Percentiles rank a stretch among this genome's conserved stretches.
phyloP scores from a whole-genome alignment of 2,797 vertebrate species.

The Micropoecilia bifurca region DNA sequence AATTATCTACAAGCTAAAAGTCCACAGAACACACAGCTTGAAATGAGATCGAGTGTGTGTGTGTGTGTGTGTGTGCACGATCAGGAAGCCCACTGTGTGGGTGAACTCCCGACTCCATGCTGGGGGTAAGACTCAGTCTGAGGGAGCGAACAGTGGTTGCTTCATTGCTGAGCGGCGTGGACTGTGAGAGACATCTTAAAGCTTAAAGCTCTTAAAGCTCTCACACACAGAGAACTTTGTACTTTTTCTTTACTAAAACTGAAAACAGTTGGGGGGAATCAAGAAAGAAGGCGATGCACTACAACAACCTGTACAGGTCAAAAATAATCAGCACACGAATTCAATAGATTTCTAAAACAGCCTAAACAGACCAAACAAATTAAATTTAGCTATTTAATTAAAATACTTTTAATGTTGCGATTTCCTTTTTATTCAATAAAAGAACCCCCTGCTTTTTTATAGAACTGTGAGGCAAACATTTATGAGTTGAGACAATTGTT shows the following conservation, averaged over 20 bases:
- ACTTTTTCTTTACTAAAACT: conserved; percentile 33
- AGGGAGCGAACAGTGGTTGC: conserved; percentile 36
- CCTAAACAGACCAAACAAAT: conserved; percentile 12
- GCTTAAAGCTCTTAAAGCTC: background rate
- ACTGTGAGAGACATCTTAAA: conserved; percentile 27
- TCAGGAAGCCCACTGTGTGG: conserved; percentile 34
- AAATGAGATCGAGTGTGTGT: conserved; percentile 35
- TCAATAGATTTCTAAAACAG: background rate
- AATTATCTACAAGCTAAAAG: conserved; percentile 6
- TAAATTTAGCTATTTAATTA: background rate
- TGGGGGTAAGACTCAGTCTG: conserved; percentile 52
- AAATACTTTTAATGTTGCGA: background rate
- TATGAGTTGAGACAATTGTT: background rate
- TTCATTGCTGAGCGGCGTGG: conserved; percentile 40
- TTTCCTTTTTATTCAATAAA: background rate
- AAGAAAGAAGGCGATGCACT: background rate
- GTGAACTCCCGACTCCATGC: conserved; percentile 38
- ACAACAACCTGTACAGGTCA: background rate
- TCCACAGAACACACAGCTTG: conserved; percentile 20
- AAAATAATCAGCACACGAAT: background rate
- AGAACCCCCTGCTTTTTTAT: background rate
- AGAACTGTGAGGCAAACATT: background rate
- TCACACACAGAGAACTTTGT: conserved; percentile 18
- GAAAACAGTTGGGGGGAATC: conserved; percentile 28
- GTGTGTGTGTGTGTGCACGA: conserved; percentile 29